Evolutionary conservation across 1,140 invertebrate species (phyloP).

Genomic region (Neodiprion pinetum): DNA sequence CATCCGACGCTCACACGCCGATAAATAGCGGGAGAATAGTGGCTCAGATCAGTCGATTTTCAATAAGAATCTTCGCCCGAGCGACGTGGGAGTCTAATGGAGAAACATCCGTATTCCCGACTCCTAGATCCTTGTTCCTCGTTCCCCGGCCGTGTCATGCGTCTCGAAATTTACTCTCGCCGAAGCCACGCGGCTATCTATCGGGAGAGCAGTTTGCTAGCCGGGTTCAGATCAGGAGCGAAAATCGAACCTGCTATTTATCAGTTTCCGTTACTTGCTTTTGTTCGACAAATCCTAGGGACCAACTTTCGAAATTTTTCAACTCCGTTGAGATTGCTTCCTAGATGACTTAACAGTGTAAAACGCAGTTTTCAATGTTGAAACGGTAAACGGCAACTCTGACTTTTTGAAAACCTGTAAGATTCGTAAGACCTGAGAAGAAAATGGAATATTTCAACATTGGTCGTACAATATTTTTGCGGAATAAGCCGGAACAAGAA

Average conservation of each 20-base stretch:
- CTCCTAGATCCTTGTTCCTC: not conserved
- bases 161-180: not conserved
- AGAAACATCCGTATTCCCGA: not conserved
- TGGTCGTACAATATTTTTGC: no score
- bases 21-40: not conserved
- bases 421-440: no score
- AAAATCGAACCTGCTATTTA: not conserved
- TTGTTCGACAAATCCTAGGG: no score
- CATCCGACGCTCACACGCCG: not conserved
- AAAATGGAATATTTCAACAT: no score
- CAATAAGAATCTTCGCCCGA: slow-evolving; percentile 1
- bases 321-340: no score
- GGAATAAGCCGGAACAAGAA: no score
- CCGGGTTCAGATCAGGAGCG: not conserved
- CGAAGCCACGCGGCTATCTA: not conserved
- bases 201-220: not conserved
- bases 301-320: no score
- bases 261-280: not conserved
- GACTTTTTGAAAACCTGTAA: no score
- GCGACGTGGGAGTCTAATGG: slow-evolving; percentile 1
- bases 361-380: no score
- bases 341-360: no score
- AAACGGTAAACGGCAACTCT: no score
- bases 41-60: slow-evolving; percentile 2
- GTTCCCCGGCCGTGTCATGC: no score